phyloP scores from a whole-genome alignment of 1,140 invertebrate genomes.

The Sminthurinus signatus region DNA sequence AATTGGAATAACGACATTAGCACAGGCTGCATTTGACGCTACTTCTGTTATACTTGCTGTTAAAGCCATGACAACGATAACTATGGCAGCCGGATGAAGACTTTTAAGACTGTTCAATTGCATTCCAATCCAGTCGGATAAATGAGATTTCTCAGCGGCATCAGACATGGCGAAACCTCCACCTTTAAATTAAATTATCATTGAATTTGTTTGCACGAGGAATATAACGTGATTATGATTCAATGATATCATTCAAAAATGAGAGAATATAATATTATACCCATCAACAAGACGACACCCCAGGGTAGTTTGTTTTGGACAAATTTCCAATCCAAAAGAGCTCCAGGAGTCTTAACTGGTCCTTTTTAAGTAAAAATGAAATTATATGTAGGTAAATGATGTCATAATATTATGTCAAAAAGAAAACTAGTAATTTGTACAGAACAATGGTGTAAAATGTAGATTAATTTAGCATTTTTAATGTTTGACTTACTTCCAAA shows the following conservation, averaged over 20 bases:
- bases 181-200: not conserved
- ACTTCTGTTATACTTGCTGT: slow-evolving; percentile 66
- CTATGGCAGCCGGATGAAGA: slow-evolving; percentile 44
- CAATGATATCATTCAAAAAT: not conserved
- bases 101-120: slow-evolving; percentile 47
- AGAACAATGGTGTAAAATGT: too few relatives aligned
- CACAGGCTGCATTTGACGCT: slow-evolving; percentile 69
- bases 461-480: too few relatives aligned
- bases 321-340: slow-evolving; percentile 71
- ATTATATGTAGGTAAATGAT: too few relatives aligned
- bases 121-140: slow-evolving; percentile 65
- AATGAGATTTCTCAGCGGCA: slow-evolving; percentile 64
- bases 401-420: too few relatives aligned
- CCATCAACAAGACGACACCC: slow-evolving; percentile 49
- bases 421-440: too few relatives aligned
- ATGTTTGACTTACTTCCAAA: slow-evolving; percentile 26
- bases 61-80: slow-evolving; percentile 47
- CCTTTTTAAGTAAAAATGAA: not conserved
- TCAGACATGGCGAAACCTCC: slow-evolving; percentile 51
- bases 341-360: slow-evolving; percentile 27
- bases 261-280: slow-evolving; percentile 1
- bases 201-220: too few relatives aligned
- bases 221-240: too few relatives aligned
- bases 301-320: slow-evolving; percentile 70
- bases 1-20: slow-evolving; percentile 75